Evolutionary conservation across 2,113 vertebrate genomes (phyloP), one percentile per base, ranked within the genome.

Genomic region (Dendropsophus ebraccatus): DNA sequence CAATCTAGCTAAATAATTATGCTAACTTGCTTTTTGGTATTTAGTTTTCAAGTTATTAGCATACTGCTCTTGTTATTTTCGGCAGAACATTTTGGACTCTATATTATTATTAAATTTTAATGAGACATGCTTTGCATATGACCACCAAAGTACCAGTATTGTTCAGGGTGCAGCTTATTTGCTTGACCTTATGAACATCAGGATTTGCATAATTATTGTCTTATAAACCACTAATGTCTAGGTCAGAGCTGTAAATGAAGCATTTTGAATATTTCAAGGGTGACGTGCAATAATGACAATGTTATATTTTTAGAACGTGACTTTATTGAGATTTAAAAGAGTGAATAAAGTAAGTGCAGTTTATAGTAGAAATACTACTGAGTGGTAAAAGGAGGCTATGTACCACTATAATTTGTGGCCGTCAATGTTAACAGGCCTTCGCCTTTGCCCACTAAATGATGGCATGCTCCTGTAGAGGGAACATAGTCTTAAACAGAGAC

Each of bases 141-240:
- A 74, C 35, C 50, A 83, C 67, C 32, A 72, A 73, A 58, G 67
- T 74, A 73, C 30, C 50, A 73, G 67, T 58, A 56, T 73, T 73
- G 52, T 73, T 83, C 67, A 73, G 67, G 35, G 50, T 73, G 32
- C 50, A 45, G 82, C 69, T 56, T 83, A 83, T 83, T 83, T 83
- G 67, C 35, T 58, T 83, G 82, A 83, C 69, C 69, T 74, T 83
- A 16, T 72, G 67, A 58, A 74, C 67, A 83, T 41, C 16, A 25
- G 30, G 67, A 83, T 83, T 83, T 83, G 50, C 69, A 83, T 83
- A 74, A 73, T 83, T 60, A 73, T 83, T 83, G 49, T 73, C 35
- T 83, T 73, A 83, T 73, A 72, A 83, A 72, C 30, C 67, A 28
- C 49, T 83, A 54, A 83, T 41, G 82, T 73, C 82, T 83, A 74